Evolutionary conservation across 2,113 vertebrate genomes (phyloP), one percentile per base, ranked within the genome.

Genomic region (Onychostoma macrolepis): DNA sequence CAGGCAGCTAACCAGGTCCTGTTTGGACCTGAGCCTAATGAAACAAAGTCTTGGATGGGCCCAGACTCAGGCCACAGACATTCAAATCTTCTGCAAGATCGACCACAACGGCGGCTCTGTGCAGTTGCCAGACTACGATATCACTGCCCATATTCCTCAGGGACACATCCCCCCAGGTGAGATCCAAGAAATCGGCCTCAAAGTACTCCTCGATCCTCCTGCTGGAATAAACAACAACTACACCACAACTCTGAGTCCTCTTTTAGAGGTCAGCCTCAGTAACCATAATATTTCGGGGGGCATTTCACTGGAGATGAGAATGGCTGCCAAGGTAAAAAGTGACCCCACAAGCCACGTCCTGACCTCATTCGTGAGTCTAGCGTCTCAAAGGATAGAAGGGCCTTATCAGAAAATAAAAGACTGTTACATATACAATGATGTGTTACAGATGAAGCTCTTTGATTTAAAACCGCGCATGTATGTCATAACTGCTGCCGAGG

Each of bases 31-130:
- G 80, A 96, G 96, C 85, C 90, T 95, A 80, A 96, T 97, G 86
- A 97, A 95, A 88, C 96, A 97, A 76, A 98, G 96, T 88, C 97
- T 94, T 3, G 98, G 98, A 19, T 99, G 98, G 98, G 96, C 97
- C 83, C 98, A 99, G 93, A 99, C 97, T 0, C 98, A 99, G 92
- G 95, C 96, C 79, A 94, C 96, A 7, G 96, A 97, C 86, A 96
- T 94, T 48, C 95, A 95, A 17, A 89, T 95, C 1, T 87, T 97
- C 88, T 96, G 95, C 87, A 98, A 96, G 92, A 90, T 99, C 56
- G 94, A 89, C 85, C 95, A 97, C 3, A 77, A 93, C 74, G 98
- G 98, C 33, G 97, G 98, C 0, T 96, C 96, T 1, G 92, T 99
- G 4, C 95, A 97, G 53, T 92, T 99, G 36, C 97, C 97, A 10